Conservation (phyloP, 2,113 vertebrate genomes). For the Rousettus leschenaultii region DNA sequence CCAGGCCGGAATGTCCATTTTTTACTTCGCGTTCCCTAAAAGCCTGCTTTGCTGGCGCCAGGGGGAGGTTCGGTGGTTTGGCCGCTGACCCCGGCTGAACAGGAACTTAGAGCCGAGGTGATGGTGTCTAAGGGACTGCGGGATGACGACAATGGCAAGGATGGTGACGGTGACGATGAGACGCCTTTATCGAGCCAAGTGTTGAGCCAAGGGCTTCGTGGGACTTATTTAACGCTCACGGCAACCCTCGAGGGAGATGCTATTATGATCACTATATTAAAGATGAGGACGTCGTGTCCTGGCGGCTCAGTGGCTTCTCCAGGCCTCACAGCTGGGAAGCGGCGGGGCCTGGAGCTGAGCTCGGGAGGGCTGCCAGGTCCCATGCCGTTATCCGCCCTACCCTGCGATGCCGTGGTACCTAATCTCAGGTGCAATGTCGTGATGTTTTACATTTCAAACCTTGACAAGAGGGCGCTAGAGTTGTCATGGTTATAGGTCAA, state of each 20-base stretch:
- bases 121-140: not conserved
- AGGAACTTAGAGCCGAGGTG: not conserved
- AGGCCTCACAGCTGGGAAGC: not conserved
- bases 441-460: not conserved
- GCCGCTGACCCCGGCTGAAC: too few relatives aligned
- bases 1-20: not conserved
- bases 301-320: not conserved
- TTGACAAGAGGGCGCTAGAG: not conserved
- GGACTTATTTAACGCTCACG: not conserved
- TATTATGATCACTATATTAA: not conserved
- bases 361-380: not conserved
- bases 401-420: not conserved
- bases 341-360: not conserved
- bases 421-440: not conserved
- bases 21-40: not conserved
- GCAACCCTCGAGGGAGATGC: not conserved
- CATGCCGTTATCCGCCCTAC: not conserved
- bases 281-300: not conserved
- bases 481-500: not conserved
- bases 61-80: not conserved
- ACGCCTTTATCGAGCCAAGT: not conserved
- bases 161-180: accelerated
- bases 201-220: not conserved
- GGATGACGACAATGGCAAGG: accelerated
- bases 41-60: not conserved